Conservation (phyloP, 2,797 vertebrate genomes). For the Diplodus puntazzo region DNA sequence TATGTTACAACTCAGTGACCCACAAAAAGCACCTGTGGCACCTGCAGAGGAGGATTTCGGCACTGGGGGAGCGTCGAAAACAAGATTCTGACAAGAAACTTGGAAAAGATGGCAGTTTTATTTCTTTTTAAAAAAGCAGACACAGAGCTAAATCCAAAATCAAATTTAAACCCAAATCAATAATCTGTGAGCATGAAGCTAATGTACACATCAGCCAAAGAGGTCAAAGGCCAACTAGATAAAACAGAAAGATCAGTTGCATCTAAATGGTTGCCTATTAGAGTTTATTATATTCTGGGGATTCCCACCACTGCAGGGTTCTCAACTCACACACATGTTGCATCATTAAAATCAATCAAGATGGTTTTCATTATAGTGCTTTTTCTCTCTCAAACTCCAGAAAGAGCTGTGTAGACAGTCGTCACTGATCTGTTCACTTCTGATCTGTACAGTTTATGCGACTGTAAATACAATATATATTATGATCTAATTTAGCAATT, state of each 20-base stretch:
- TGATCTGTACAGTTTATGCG: slow-evolving; percentile 10
- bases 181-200: slow-evolving; percentile 1
- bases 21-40: slow-evolving; percentile 4
- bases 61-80: neutral
- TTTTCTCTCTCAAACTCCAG: slow-evolving; percentile 16
- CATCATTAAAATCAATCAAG: slow-evolving; percentile 60
- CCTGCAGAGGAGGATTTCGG: slow-evolving; percentile 8
- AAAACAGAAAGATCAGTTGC: slow-evolving; percentile 25
- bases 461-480: slow-evolving; percentile 18
- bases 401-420: slow-evolving; percentile 13
- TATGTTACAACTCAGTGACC: slow-evolving; percentile 24
- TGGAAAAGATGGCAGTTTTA: neutral
- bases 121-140: neutral
- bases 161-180: slow-evolving; percentile 15
- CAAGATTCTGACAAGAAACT: neutral
- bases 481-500: slow-evolving; percentile 43
- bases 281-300: slow-evolving; percentile 50
- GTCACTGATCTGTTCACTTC: slow-evolving; percentile 26
- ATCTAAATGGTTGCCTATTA: slow-evolving; percentile 28
- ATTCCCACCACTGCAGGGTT: slow-evolving; percentile 56
- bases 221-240: slow-evolving; percentile 18
- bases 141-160: slow-evolving; percentile 10
- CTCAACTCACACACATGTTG: slow-evolving; percentile 51
- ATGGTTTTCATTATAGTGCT: slow-evolving; percentile 53
- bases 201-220: neutral